These are phyloP conservation scores for Ridgeia piscesae DNA, from an alignment of 1,140 invertebrate genomes.

Conservation along the genomic window DNA sequence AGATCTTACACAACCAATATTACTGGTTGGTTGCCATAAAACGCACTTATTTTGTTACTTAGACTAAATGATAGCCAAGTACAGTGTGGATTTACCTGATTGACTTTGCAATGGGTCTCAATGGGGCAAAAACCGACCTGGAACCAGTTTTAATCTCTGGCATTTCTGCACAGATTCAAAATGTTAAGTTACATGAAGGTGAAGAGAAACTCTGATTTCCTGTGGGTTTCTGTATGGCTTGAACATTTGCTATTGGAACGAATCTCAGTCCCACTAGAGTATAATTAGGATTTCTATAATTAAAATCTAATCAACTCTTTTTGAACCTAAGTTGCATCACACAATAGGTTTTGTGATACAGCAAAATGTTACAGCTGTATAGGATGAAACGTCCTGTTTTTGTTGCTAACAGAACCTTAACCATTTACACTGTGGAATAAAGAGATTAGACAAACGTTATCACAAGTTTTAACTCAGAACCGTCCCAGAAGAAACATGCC, in stretches of 20 bases:
- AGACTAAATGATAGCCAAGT: no score
- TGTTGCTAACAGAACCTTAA: background rate
- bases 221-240: background rate
- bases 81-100: no score
- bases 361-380: background rate
- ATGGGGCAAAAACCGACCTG: no score
- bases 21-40: no score
- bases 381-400: background rate
- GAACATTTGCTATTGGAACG: background rate
- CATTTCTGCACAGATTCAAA: background rate
- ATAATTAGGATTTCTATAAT: slow-evolving; percentile 6
- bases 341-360: background rate
- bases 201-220: background rate
- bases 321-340: background rate
- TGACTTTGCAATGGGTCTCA: no score
- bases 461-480: background rate
- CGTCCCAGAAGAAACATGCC: background rate
- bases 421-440: background rate
- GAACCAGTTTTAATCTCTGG: background rate
- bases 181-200: background rate
- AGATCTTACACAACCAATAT: no score
- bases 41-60: no score
- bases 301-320: background rate
- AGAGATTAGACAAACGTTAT: no score
- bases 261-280: background rate